phyloP scores from a whole-genome alignment of 2,888 invertebrate species.

The Lottia gigantea region DNA sequence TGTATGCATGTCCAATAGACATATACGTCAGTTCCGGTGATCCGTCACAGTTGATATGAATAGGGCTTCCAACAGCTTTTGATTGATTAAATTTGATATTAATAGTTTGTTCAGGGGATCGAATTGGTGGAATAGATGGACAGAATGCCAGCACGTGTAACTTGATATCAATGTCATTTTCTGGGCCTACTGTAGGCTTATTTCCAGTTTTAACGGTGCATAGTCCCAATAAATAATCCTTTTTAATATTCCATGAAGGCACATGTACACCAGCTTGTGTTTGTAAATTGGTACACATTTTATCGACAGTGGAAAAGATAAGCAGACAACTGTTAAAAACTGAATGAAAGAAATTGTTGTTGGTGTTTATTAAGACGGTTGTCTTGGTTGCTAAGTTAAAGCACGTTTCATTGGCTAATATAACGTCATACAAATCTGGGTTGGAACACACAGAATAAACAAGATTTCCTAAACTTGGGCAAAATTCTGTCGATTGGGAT shows the following conservation, averaged over 20 bases:
- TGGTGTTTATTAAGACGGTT: not conserved
- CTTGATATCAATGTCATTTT: not conserved
- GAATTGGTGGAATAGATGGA: slow-evolving; percentile 31
- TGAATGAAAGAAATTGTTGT: not conserved
- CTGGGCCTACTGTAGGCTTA: not conserved
- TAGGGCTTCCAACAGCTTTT: slow-evolving; percentile 14
- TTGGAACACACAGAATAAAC: not conserved
- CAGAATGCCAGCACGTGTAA: slow-evolving; percentile 33
- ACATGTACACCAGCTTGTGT: not conserved
- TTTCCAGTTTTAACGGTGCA: not conserved
- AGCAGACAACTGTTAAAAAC: not conserved
- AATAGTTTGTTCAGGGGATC: slow-evolving; percentile 27
- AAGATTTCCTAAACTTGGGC: not conserved
- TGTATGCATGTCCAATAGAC: slow-evolving; percentile 30
- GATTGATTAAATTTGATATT: slow-evolving; percentile 16
- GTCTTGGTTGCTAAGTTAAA: not conserved
- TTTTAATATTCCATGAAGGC: not conserved
- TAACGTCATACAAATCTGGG: not conserved
- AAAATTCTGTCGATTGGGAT: not conserved
- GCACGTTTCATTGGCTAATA: not conserved
- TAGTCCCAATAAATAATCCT: not conserved
- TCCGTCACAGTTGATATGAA: slow-evolving; percentile 34
- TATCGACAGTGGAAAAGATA: not conserved
- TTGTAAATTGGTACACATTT: not conserved
- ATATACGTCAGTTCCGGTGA: slow-evolving; percentile 38